phyloP scores from a whole-genome alignment of 1,140 invertebrate species.

The Periplaneta americana region DNA sequence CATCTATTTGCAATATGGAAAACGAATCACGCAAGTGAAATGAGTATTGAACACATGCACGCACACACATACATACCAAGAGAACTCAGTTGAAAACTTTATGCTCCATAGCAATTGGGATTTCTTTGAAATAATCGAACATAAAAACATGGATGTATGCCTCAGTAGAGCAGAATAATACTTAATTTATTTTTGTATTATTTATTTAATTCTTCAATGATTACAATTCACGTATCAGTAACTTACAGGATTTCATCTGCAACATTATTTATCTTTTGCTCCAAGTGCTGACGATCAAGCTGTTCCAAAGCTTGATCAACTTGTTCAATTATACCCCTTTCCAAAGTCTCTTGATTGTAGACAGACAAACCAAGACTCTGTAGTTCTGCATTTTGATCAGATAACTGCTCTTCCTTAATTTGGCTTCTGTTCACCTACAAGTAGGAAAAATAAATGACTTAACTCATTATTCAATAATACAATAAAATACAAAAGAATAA shows the following conservation, averaged over 20 bases:
- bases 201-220: background rate
- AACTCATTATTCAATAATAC: too few relatives aligned
- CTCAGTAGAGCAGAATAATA: background rate
- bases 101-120: too few relatives aligned
- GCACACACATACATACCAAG: too few relatives aligned
- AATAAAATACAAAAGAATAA: too few relatives aligned
- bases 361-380: background rate
- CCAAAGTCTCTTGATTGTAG: constrained; percentile 7
- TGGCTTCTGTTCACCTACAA: background rate
- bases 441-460: too few relatives aligned
- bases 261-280: background rate
- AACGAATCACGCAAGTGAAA: too few relatives aligned
- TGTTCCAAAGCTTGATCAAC: constrained; percentile 10
- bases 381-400: background rate
- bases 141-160: too few relatives aligned
- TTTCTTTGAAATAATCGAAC: too few relatives aligned
- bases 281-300: background rate
- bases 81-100: too few relatives aligned
- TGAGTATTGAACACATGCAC: too few relatives aligned
- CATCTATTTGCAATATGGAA: too few relatives aligned
- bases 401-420: background rate
- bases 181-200: too few relatives aligned
- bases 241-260: background rate
- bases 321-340: constrained; percentile 7
- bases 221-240: background rate